Conservation (phyloP, 2,113 vertebrate species). For the Seriola rivoliana region DNA sequence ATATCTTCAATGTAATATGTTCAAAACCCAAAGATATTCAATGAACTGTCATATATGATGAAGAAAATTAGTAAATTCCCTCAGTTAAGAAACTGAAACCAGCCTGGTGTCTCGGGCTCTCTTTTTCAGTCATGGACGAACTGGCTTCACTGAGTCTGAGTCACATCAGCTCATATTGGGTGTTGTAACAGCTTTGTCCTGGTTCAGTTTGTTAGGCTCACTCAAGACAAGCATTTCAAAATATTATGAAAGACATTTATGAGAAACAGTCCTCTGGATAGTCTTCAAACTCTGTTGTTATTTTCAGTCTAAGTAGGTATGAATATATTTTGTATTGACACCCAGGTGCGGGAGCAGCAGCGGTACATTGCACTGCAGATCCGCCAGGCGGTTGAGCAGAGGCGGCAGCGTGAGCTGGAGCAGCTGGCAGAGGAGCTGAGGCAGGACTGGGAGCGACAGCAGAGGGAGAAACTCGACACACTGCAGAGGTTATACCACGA, state of each 20-base stretch:
- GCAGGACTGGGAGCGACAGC: slow-evolving; percentile 88
- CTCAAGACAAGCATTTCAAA: neutral
- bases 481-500: slow-evolving; percentile 89
- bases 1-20: no score
- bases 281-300: no score
- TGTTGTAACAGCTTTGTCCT: no score
- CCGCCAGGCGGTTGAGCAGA: slow-evolving; percentile 88
- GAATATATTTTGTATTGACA: neutral
- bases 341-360: slow-evolving; percentile 95
- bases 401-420: slow-evolving; percentile 84
- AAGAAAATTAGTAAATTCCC: no score
- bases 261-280: neutral
- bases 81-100: no score
- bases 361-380: slow-evolving; percentile 89
- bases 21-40: no score
- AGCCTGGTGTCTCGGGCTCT: no score
- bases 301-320: neutral
- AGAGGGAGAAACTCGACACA: slow-evolving; percentile 85
- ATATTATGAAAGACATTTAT: neutral
- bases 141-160: no score
- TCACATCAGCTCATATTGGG: no score
- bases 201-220: no score
- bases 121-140: no score
- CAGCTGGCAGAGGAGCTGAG: slow-evolving; percentile 86
- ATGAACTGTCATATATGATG: no score